Conservation (phyloP, 2,113 vertebrate genomes). For the Poeciliopsis prolifica region DNA sequence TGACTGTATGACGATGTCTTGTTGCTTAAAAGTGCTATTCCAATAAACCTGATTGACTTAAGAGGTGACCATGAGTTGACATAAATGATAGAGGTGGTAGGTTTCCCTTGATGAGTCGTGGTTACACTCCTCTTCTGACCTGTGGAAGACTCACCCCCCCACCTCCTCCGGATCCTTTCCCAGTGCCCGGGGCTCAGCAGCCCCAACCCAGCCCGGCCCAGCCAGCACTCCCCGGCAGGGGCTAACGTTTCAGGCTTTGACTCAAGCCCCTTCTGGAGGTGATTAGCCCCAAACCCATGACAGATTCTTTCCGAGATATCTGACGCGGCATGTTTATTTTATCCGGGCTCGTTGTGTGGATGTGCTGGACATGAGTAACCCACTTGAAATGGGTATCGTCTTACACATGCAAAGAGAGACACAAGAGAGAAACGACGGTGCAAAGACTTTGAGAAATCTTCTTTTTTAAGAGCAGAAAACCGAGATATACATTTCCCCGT, state of each 20-base stretch:
- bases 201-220: slow-evolving; percentile 86
- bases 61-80: not conserved
- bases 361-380: slow-evolving; percentile 99
- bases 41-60: slow-evolving; percentile 9
- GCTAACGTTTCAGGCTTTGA: slow-evolving; percentile 98
- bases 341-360: slow-evolving; percentile 99
- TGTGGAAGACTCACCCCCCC: slow-evolving; percentile 85
- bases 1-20: too few relatives aligned
- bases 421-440: slow-evolving; percentile 79
- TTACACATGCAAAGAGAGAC: slow-evolving; percentile 93
- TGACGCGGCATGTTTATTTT: slow-evolving; percentile 99
- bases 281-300: slow-evolving; percentile 99
- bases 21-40: too few relatives aligned
- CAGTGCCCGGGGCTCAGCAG: slow-evolving; percentile 86
- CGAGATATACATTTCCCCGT: slow-evolving; percentile 30
- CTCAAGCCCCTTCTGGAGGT: slow-evolving; percentile 99
- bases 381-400: slow-evolving; percentile 90
- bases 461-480: slow-evolving; percentile 52
- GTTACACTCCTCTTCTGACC: slow-evolving; percentile 89
- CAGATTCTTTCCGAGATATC: slow-evolving; percentile 99
- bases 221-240: slow-evolving; percentile 89
- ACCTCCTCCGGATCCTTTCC: slow-evolving; percentile 79
- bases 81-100: not conserved
- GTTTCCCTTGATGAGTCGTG: slow-evolving; percentile 61
- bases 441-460: slow-evolving; percentile 61